phyloP scores from a whole-genome alignment of 1,140 invertebrate genomes.

The Camponotus floridanus region DNA sequence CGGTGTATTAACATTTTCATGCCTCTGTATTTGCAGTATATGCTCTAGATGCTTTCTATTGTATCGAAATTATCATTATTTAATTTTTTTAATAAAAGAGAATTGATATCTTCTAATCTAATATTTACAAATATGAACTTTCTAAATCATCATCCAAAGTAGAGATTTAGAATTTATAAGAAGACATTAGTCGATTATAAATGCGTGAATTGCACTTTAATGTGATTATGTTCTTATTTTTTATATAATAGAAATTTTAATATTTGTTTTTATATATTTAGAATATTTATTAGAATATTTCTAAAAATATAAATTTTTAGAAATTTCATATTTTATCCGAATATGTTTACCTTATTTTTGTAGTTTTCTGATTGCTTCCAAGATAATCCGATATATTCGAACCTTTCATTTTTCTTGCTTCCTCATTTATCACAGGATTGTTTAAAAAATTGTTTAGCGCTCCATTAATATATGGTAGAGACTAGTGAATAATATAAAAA shows the following conservation, averaged over 20 bases:
- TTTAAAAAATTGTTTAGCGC: constrained; percentile 88
- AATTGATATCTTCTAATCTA: not conserved
- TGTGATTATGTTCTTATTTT: not conserved
- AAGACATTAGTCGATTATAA: not conserved
- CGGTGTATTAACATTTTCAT: constrained; percentile 69
- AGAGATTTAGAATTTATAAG: not conserved
- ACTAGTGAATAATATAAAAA: constrained; percentile 78
- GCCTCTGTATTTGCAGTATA: constrained; percentile 76
- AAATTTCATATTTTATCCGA: not conserved
- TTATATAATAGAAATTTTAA: not conserved
- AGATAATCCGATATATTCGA: constrained; percentile 82
- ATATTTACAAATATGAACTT: constrained; percentile 3
- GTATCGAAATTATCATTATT: constrained; percentile 10
- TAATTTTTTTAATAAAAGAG: constrained; percentile 10
- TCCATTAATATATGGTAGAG: constrained; percentile 88
- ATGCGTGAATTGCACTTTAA: not conserved
- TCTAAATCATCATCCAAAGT: not conserved
- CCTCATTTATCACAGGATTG: constrained; percentile 86
- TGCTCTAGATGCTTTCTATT: constrained; percentile 78
- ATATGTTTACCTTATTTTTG: constrained; percentile 76
- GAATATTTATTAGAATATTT: no score
- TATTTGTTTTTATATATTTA: not conserved
- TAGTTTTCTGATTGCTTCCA: constrained; percentile 82
- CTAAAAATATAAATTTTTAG: no score
- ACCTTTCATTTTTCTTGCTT: constrained; percentile 86